Evolutionary conservation across 2,113 vertebrate genomes (phyloP), one percentile per base, ranked within the genome.

Genomic region (Pterocles gutturalis): DNA sequence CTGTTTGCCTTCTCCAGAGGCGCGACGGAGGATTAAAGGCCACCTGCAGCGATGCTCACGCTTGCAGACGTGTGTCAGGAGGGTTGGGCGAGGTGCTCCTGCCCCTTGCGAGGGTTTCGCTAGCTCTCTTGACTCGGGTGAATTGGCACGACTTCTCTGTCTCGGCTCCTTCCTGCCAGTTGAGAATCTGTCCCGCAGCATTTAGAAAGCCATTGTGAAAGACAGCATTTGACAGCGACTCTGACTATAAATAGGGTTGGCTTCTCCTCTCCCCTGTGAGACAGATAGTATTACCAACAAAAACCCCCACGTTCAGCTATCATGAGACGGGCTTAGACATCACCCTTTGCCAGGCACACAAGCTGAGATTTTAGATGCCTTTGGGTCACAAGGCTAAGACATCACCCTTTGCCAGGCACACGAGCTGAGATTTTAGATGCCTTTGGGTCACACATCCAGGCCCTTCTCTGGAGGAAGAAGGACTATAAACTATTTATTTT

Each of bases 161-260:
- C 53, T 77, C 83, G 83, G 79, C 76, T 77, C 0, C 0, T 76
- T 51, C n/a, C n/a, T 92, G 86, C 86, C 91, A 80, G 72, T 49
- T 70, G 58, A 92, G 89, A 79, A 86, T 78, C 72, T 91, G 89
- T 87, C 93, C 95, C 3, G 7, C 77, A 87, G 89, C 81, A 76
- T 94, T 92, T 97, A 91, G 84, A 94, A 95, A 89, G 88, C 93
- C 51, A 53, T 60, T 79, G 83, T 78, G 89, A 76, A 87, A 97
- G 87, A 94, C 6, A 87, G 94, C 65, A 65, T 66, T 96, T 89
- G 96, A 95, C 93, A 96, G 94, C 24, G 73, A 92, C 79, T 87
- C 55, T 79, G 73, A 43, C 91, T 96, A 96, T 93, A 96, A 96
- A 96, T 96, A 97, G 83, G 73, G 45, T 33, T 82, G 96, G 94